Base-by-base conservation (phyloP, 1,140 invertebrate species). In the Drosophila chauvacae region DNA sequence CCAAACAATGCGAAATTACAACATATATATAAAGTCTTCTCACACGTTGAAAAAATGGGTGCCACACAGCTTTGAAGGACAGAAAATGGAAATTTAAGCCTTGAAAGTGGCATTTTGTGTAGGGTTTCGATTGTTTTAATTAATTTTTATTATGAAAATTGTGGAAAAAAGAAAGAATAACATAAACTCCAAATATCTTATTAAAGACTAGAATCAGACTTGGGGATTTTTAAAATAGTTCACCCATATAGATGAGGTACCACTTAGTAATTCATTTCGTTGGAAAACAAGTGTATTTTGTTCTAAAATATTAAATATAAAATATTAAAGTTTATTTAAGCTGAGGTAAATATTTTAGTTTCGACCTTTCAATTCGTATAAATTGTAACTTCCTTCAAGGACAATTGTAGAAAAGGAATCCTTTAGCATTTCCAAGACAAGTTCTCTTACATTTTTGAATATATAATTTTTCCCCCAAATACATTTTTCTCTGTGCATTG, bases 1-100 rank as follows among this genome's bases (percentile, higher is more conserved):
- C 81, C 86, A 90, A 90, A 90, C 85, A 90, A 90, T 90, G 86
- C 78, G 78, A 90, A 90, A 85, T 90, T 90, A 85, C 85, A 90
- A 81, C 81, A 72, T 55, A 50, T 37, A 26, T 48, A 26, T 47
- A 48, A 4, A 51, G 48, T 51, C 48, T 37, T 56, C 35, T n/a
- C 53, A 56, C 53, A 56, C 53, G 9, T 11, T 26, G 23, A 35
- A 45, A 45, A 45, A 37, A 23, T 23, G 7, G 1, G 13, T 1
- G 7, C 33, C 14, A 55, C 18, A 33, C 51, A 37, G 37, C 14
- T 5, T 37, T n/a, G 20, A 56, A 39, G 20, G 20, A 3, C 20
- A 23, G n/a, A 6, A 56, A n/a, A 56, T 56, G 4, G 14, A 56
- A 56, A 56, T 56, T 56, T 0, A 26, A 56, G 33, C 51, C 18